These are phyloP conservation scores for Meandrina meandrites DNA, from an alignment of 92 coral and sea anemone genomes.

Conservation along the genomic window DNA sequence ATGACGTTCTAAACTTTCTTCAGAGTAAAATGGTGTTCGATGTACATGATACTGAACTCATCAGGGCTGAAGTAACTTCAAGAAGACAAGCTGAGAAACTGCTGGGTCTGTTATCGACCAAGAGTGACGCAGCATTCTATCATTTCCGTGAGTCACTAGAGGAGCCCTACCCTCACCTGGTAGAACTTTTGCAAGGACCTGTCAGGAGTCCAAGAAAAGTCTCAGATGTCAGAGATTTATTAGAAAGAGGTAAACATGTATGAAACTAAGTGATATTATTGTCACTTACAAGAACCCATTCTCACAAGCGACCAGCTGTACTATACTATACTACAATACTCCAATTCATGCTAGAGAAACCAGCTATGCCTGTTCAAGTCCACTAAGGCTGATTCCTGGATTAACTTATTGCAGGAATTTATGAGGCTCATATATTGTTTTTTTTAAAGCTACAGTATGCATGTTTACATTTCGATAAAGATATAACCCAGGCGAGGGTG, in stretches of 20 bases:
- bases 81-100: conserved; percentile 85
- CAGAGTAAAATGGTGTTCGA: conserved; percentile 88
- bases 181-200: conserved; percentile 69
- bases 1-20: conserved; percentile 77
- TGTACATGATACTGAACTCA: conserved; percentile 74
- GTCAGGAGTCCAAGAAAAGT: conserved; percentile 48
- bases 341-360: too few relatives aligned
- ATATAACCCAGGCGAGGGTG: too few relatives aligned
- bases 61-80: conserved; percentile 78
- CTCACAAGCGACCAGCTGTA: too few relatives aligned
- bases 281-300: too few relatives aligned
- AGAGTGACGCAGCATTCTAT: conserved; percentile 85
- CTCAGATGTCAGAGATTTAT: conserved; percentile 69
- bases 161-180: conserved; percentile 88
- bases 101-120: conserved; percentile 78
- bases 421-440: background rate
- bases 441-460: background rate
- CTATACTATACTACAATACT: too few relatives aligned
- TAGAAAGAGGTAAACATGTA: conserved; percentile 70
- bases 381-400: too few relatives aligned
- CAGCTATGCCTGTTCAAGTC: too few relatives aligned
- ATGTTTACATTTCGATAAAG: too few relatives aligned
- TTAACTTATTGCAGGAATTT: background rate
- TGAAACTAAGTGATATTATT: background rate
- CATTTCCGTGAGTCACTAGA: conserved; percentile 72